Conservation (phyloP, 2,797 vertebrate genomes). For the Neosilurus mollespiculum region DNA sequence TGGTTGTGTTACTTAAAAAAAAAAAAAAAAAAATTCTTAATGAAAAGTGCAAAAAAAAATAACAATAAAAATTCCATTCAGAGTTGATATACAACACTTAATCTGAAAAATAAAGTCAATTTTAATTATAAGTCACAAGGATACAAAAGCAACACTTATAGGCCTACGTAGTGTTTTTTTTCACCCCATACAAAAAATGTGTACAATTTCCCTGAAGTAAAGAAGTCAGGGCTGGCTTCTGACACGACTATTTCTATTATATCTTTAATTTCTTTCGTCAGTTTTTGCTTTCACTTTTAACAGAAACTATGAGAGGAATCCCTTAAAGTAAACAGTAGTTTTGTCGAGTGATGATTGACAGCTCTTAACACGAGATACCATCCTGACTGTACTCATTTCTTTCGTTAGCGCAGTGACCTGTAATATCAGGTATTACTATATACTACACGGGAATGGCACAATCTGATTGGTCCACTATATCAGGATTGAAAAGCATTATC, state of each 20-base stretch:
- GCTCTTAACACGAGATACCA: background rate
- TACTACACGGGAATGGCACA: too few species aligned
- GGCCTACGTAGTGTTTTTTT: background rate
- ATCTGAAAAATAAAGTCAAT: background rate
- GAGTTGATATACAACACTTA: background rate
- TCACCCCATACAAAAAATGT: background rate
- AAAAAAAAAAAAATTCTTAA: background rate
- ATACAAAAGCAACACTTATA: background rate
- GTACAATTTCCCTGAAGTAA: background rate
- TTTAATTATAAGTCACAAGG: background rate
- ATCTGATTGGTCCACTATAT: too few species aligned
- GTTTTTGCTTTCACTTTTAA: background rate
- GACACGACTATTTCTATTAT: background rate
- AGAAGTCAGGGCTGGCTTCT: background rate
- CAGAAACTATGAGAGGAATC: background rate
- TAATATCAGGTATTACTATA: background rate
- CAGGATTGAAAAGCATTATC: too few species aligned
- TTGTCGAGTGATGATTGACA: background rate
- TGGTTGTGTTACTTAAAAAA: too few species aligned
- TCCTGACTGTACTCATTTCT: background rate
- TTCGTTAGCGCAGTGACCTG: background rate
- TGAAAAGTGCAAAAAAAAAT: constrained; percentile 20
- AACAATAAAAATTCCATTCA: constrained; percentile 8
- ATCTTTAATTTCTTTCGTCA: too few species aligned
- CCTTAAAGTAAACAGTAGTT: background rate